These are phyloP conservation scores for Eurystomus glaucurus DNA, from an alignment of 2,797 vertebrate genomes.

Conservation along the genomic window DNA sequence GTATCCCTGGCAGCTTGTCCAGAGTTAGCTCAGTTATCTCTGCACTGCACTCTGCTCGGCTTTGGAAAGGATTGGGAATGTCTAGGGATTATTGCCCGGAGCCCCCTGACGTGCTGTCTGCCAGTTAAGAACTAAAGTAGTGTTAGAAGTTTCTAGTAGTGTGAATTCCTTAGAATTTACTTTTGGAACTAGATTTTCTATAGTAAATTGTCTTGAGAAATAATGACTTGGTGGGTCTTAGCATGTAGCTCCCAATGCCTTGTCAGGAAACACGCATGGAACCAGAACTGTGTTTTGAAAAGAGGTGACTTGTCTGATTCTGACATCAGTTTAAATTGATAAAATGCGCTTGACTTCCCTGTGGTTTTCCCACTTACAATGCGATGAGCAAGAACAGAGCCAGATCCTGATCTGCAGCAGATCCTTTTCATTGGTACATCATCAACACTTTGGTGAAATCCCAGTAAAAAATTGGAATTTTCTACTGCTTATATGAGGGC, in stretches of 20 bases:
- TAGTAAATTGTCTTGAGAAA: background rate
- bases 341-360: background rate
- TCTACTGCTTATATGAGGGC: background rate
- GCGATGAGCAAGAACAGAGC: background rate
- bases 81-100: accelerated
- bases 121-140: background rate
- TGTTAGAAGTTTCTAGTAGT: background rate
- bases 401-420: background rate
- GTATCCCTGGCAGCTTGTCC: background rate
- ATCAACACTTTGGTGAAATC: background rate
- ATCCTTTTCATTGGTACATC: background rate
- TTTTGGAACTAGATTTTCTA: background rate
- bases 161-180: background rate
- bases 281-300: background rate
- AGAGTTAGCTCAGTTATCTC: background rate
- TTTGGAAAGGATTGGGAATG: background rate
- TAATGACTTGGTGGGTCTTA: background rate
- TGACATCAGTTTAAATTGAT: background rate
- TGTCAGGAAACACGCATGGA: background rate
- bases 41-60: background rate
- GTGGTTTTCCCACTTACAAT: background rate
- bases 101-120: background rate
- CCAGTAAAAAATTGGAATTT: background rate
- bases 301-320: background rate
- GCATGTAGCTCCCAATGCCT: background rate